Base-by-base conservation (phyloP, 2,888 invertebrate genomes). In the Lycocerus yunnanus region DNA sequence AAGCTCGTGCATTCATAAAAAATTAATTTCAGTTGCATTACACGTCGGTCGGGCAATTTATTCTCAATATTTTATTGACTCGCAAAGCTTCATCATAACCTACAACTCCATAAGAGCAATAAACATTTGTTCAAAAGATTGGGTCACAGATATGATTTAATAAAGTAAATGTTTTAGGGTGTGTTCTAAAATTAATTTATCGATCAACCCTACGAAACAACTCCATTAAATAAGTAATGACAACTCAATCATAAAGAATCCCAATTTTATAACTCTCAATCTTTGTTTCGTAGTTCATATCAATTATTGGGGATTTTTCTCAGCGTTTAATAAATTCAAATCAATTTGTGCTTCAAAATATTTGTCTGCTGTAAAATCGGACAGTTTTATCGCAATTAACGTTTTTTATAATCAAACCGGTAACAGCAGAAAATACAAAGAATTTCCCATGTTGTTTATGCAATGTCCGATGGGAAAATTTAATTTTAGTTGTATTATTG, bases 81-180 rank as follows among this genome's bases (percentile, higher is more conserved):
- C 69, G 43, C 58, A 70, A 65, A 63, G 16, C 63, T 65, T 18
- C 43, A 63, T 63, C 21, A 65, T 65, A 69, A 70, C 27, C 65
- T 61, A 61, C 18, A 21, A 21, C 59, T 59, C 59, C 24, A 18
- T 21, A 59, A 68, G 15, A 15, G 60, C 15, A 13, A 59, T 59
- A 68, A 68, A 58, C 21, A 59, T 59, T 68, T 60, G 69, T 18
- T 27, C 20, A 15, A 20, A 65, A 65, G 63, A 70, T 70, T 58
- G 69, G 69, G 21, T 68, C 68, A 15, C 58, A 70, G 63, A 65
- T 24, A 65, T 61, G 65, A 70, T 70, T 70, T 70, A 70, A 70
- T 70, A 61, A 70, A 70, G 18, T 70, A 65, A 27, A 58, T 43
- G 63, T 58, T 70, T 70, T 63, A 63, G 69, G 65, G 63, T 27